A percentile compares a stretch with the other conserved stretches of the same genome.
Evolutionary conservation across 2,888 invertebrate species (phyloP).

Genomic region (Venustoraphidia nigricollis): DNA sequence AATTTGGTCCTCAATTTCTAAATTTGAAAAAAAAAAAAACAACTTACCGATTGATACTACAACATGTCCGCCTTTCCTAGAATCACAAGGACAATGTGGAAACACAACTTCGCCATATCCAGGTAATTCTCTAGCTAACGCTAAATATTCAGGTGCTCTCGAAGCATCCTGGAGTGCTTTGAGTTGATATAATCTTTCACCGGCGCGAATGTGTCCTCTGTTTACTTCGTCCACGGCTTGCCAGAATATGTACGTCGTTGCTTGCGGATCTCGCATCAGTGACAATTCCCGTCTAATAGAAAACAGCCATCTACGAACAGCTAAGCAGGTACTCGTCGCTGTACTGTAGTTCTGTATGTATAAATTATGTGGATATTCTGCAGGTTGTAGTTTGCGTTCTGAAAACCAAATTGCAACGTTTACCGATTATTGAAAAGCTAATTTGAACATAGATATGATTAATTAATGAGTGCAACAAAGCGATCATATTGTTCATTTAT

Average conservation of each 20-base stretch:
- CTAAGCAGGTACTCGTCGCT: constrained; percentile 87
- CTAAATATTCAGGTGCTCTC: constrained; percentile 74
- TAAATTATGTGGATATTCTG: constrained; percentile 92
- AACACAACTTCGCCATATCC: constrained; percentile 91
- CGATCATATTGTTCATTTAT: too few relatives aligned
- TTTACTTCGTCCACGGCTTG: constrained; percentile 90
- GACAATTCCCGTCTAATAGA: constrained; percentile 51
- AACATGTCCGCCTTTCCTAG: constrained; percentile 76
- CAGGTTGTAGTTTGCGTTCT: constrained; percentile 86
- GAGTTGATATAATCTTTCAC: constrained; percentile 85
- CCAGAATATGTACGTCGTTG: constrained; percentile 55
- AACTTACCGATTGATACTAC: constrained; percentile 52
- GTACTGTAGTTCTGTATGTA: constrained; percentile 99
- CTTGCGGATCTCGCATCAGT: constrained; percentile 48
- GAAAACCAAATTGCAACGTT: constrained; percentile 18
- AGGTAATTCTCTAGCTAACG: constrained; percentile 67
- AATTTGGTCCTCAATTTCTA: not conserved
- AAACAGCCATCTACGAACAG: constrained; percentile 80
- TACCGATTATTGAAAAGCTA: not conserved
- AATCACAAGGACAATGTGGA: constrained; percentile 88
- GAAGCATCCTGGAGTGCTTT: constrained; percentile 88
- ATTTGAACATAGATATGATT: too few relatives aligned
- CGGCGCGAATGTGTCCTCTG: constrained; percentile 78
- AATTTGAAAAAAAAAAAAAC: constrained; percentile 23
- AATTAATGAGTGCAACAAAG: too few relatives aligned